A percentile compares a stretch with the other conserved stretches of the same genome.
Evolutionary conservation across 2,797 vertebrate species (phyloP).

Genomic region (Sus cebifrons): DNA sequence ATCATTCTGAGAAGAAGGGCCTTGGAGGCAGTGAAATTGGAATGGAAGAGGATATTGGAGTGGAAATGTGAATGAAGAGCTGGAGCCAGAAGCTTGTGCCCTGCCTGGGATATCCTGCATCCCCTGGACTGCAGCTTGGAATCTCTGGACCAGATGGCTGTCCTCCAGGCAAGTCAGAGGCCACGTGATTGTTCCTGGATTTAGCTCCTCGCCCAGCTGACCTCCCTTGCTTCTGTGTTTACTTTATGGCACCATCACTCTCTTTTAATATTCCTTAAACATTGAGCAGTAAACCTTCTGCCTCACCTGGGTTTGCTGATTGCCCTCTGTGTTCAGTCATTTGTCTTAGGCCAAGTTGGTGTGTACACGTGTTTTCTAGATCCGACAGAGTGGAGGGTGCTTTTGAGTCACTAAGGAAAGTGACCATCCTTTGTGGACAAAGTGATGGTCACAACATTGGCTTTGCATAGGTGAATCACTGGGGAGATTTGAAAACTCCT

Average conservation of each 20-base stretch:
- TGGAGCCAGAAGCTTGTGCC: rapidly evolving
- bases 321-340: background rate
- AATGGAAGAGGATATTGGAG: background rate
- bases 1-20: background rate
- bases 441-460: background rate
- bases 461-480: background rate
- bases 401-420: background rate
- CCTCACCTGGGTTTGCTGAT: background rate
- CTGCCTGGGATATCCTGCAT: rapidly evolving
- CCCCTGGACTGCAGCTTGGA: background rate
- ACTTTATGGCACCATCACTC: background rate
- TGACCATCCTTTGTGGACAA: background rate
- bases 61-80: background rate
- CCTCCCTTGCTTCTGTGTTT: background rate
- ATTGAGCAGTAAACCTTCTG: background rate
- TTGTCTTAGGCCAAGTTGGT: background rate
- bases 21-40: rapidly evolving
- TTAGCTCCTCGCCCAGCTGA: background rate
- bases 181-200: background rate
- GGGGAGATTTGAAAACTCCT: background rate
- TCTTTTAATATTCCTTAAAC: background rate
- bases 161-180: background rate
- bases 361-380: rapidly evolving
- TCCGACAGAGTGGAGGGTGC: background rate
- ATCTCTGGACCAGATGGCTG: too few species aligned